Conservation (phyloP, 2,113 vertebrate species). For the Sinocyclocheilus maitianheensis region DNA sequence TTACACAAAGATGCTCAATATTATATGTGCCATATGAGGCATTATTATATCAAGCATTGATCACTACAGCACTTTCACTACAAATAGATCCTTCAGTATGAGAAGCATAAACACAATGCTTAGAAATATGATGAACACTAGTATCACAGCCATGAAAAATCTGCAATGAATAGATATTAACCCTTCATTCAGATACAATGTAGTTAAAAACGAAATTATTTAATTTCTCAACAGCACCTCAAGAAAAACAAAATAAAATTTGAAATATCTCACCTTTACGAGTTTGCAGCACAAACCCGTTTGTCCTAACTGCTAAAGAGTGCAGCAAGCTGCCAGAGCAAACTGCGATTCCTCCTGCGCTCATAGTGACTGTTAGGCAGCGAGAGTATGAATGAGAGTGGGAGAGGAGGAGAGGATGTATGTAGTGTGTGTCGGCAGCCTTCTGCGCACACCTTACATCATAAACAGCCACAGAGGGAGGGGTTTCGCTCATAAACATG, state of each 20-base stretch:
- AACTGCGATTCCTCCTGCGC: slow-evolving; percentile 36
- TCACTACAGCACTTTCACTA: neutral
- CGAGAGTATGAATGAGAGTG: slow-evolving; percentile 59
- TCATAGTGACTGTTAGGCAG: slow-evolving; percentile 39
- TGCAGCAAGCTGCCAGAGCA: slow-evolving; percentile 79
- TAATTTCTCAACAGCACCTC: neutral
- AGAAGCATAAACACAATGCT: neutral
- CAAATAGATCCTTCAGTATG: neutral
- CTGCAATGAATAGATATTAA: neutral
- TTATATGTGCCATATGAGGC: neutral
- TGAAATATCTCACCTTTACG: neutral
- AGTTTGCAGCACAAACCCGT: neutral
- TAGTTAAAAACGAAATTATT: neutral
- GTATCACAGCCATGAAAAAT: neutral
- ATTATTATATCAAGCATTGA: neutral
- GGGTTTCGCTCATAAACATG: slow-evolving; percentile 80
- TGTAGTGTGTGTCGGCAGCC: slow-evolving; percentile 63
- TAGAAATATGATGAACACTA: neutral
- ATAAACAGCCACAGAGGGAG: slow-evolving; percentile 78
- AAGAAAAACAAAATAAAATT: neutral
- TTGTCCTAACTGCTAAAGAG: slow-evolving; percentile 83
- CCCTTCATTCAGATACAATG: neutral
- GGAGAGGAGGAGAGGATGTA: slow-evolving; percentile 66
- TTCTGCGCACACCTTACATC: slow-evolving; percentile 85
- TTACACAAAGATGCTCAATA: neutral